Evolutionary conservation across 2,113 vertebrate genomes (phyloP), one percentile per base, ranked within the genome.

Genomic region (Nymphicus hollandicus): DNA sequence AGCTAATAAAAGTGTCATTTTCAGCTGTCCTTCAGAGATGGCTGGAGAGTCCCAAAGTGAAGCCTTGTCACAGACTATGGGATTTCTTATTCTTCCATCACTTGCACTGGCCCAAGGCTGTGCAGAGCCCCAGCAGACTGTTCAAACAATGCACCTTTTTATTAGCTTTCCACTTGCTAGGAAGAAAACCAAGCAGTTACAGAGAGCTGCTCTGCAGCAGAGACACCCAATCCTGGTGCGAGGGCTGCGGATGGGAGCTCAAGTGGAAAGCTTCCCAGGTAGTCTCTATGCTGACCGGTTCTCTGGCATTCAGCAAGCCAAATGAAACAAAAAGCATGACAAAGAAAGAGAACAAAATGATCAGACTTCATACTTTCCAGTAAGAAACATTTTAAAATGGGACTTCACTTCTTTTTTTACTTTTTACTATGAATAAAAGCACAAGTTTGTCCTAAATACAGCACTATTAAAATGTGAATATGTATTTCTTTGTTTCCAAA

Each of bases 381-480:
- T 81, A 81, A 93, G 86, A 92, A 94, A 91, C 60, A 84, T 74
- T 84, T 97, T 95, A 22, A 96, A 96, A 93, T 89, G 93, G 96
- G 94, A 94, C 89, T 91, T 95, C 78, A 82, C 91, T 85, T 94
- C 84, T 96, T 95, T 78, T 65, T 76, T 89, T 82, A 91, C 82
- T 86, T 95, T 95, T 97, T 82, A 96, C 95, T 97, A 93, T 91
- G 95, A 96, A 97, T 96, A 97, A 96, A 98, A 98, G 97, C 97
- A 97, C 92, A 91, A 95, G 53, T 96, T 90, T 97, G 74, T 84
- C 94, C 95, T 97, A 98, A 95, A 97, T 96, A 97, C 93, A 96
- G 88, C 87, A 96, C 91, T 96, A 97, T 94, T 98, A 97, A 98
- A 98, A 98, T 89, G 96, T 96, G 95, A 97, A 91, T 96, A 96